Evolutionary conservation across 2,888 invertebrate genomes (phyloP).

Genomic region (Chymomyza procnemis): DNA sequence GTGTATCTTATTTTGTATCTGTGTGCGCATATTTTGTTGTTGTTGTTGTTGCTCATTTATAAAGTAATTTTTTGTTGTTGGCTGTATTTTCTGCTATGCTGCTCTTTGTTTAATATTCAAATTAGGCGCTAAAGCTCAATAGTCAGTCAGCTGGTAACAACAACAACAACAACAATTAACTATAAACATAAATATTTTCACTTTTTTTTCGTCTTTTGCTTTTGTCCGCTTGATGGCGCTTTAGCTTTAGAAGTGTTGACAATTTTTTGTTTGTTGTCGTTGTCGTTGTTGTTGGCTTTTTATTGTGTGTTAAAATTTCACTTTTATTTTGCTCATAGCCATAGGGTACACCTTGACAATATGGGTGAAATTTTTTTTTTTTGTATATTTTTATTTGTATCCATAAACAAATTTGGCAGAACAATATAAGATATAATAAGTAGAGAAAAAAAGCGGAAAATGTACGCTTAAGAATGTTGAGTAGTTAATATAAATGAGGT

Average conservation of each 20-base stretch:
- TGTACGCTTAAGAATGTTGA: background rate
- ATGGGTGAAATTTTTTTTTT: background rate
- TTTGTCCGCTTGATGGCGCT: constrained; percentile 34
- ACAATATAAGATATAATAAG: background rate
- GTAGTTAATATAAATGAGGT: too few relatives aligned
- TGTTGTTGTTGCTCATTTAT: too few relatives aligned
- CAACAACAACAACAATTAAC: constrained; percentile 29
- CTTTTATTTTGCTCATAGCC: constrained; percentile 12
- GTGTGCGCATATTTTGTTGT: too few relatives aligned
- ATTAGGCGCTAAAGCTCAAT: constrained; percentile 35
- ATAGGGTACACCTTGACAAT: background rate
- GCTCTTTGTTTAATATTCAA: constrained; percentile 44
- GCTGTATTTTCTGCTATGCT: constrained; percentile 11
- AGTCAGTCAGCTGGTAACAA: constrained; percentile 13
- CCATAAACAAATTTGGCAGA: background rate
- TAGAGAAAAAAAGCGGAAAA: background rate
- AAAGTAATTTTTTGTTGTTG: constrained; percentile 14
- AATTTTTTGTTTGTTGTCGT: constrained; percentile 6
- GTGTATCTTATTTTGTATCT: too few relatives aligned
- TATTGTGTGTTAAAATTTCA: constrained; percentile 15
- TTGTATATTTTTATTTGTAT: too few relatives aligned
- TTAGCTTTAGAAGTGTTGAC: background rate
- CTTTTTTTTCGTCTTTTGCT: constrained; percentile 19
- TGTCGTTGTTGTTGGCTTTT: background rate
- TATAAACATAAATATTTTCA: constrained; percentile 2